phyloP scores from a whole-genome alignment of 2,888 invertebrate species.

The Limenitis camilla region DNA sequence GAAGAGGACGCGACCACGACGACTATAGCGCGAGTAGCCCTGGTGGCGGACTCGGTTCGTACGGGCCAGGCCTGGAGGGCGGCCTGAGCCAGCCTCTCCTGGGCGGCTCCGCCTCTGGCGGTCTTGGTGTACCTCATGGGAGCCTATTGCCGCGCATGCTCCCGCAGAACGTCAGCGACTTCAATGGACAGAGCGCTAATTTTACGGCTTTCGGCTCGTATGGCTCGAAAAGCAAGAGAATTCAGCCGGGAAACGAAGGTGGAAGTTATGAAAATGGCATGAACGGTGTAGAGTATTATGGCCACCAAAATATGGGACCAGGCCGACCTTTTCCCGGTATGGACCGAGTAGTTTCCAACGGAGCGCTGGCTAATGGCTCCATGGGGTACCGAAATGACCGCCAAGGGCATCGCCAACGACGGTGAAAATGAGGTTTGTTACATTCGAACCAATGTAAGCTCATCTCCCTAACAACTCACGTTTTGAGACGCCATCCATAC shows the following conservation, averaged over 20 bases:
- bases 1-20: slow-evolving; percentile 59
- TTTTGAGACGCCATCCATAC: slow-evolving; percentile 25
- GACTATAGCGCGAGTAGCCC: slow-evolving; percentile 34
- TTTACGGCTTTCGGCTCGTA: slow-evolving; percentile 68
- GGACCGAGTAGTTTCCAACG: slow-evolving; percentile 42
- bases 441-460: slow-evolving; percentile 66
- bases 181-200: slow-evolving; percentile 53
- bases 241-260: slow-evolving; percentile 34
- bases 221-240: slow-evolving; percentile 48
- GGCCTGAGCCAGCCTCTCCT: slow-evolving; percentile 39
- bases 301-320: slow-evolving; percentile 52
- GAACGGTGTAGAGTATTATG: slow-evolving; percentile 45
- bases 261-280: slow-evolving; percentile 39
- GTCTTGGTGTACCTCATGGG: slow-evolving; percentile 63
- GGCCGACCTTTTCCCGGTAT: slow-evolving; percentile 49
- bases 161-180: slow-evolving; percentile 47
- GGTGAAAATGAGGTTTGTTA: slow-evolving; percentile 72
- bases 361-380: slow-evolving; percentile 62
- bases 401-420: slow-evolving; percentile 68
- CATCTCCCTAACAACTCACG: slow-evolving; percentile 43
- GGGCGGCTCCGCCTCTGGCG: slow-evolving; percentile 60
- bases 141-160: slow-evolving; percentile 66
- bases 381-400: slow-evolving; percentile 70
- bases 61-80: slow-evolving; percentile 31
- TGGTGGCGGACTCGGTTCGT: too few species aligned